Conservation (phyloP, 2,888 invertebrate species). For the Sinelater perroti region DNA sequence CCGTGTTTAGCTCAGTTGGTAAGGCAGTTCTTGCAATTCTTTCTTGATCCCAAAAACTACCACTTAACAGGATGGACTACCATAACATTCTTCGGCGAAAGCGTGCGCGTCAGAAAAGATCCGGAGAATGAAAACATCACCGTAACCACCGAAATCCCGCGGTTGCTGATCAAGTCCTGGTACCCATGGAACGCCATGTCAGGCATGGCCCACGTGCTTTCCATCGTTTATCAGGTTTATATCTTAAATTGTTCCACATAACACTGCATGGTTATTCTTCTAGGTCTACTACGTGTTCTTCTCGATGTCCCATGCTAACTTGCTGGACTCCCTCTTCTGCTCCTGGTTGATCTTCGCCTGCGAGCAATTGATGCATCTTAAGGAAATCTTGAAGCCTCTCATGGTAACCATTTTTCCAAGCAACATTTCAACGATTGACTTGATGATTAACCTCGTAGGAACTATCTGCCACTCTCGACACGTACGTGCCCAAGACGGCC, state of each 20-base stretch:
- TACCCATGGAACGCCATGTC: conserved; percentile 81
- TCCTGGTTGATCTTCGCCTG: conserved; percentile 87
- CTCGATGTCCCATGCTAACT: conserved; percentile 61
- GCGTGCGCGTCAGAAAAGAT: conserved; percentile 71
- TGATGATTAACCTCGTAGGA: conserved; percentile 59
- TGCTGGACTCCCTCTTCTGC: conserved; percentile 81
- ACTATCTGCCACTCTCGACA: conserved; percentile 82
- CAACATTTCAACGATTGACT: neutral
- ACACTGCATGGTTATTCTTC: conserved; percentile 31
- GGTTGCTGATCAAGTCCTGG: conserved; percentile 78
- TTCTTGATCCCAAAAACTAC: neutral
- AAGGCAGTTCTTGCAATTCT: conserved; percentile 51
- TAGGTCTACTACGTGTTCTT: conserved; percentile 59
- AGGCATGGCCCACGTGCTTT: conserved; percentile 73
- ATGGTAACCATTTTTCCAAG: conserved; percentile 64
- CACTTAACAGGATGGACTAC: conserved; percentile 74
- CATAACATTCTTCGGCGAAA: conserved; percentile 83
- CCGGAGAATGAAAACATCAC: conserved; percentile 77
- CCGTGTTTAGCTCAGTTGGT: conserved; percentile 69
- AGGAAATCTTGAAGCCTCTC: conserved; percentile 85
- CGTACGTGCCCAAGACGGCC: conserved; percentile 77
- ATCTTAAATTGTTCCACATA: neutral
- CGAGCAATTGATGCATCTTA: conserved; percentile 84
- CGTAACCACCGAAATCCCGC: conserved; percentile 73
- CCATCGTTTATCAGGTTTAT: conserved; percentile 72